phyloP scores from a whole-genome alignment of 2,888 invertebrate genomes.

The Odontothrips loti region DNA sequence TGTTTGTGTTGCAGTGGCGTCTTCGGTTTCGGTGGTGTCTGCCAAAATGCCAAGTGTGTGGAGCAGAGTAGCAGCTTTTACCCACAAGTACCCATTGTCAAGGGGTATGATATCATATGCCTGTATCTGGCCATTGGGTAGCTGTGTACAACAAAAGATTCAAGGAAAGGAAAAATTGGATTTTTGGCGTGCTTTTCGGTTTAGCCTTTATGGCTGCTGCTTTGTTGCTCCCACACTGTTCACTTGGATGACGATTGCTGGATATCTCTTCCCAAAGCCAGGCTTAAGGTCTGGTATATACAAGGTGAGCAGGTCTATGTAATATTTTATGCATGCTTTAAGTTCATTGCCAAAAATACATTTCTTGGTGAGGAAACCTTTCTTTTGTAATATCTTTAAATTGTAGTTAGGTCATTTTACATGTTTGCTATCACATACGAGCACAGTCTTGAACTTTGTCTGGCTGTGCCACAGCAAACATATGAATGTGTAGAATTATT shows the following conservation, averaged over 20 bases:
- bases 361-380: too few species aligned
- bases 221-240: conserved; percentile 42
- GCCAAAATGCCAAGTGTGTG: conserved; percentile 1
- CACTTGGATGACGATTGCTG: conserved; percentile 60
- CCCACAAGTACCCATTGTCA: conserved; percentile 51
- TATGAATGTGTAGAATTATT: too few species aligned
- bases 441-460: too few species aligned
- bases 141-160: conserved; percentile 55
- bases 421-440: too few species aligned
- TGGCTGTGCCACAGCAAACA: too few species aligned
- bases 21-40: not conserved
- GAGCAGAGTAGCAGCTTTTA: conserved; percentile 42
- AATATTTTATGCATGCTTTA: not conserved
- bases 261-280: conserved; percentile 68
- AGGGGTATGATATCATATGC: conserved; percentile 59
- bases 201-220: conserved; percentile 40
- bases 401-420: too few species aligned
- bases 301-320: conserved; percentile 54
- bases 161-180: conserved; percentile 44
- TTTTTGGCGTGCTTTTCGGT: conserved; percentile 39
- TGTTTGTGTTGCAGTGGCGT: too few species aligned
- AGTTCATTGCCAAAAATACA: too few species aligned
- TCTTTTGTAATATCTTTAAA: too few species aligned
- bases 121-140: conserved; percentile 57
- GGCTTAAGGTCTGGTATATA: conserved; percentile 64